These are phyloP conservation scores for Hippocampus mohnikei DNA, from an alignment of 2,113 vertebrate species.

Conservation along the genomic window DNA sequence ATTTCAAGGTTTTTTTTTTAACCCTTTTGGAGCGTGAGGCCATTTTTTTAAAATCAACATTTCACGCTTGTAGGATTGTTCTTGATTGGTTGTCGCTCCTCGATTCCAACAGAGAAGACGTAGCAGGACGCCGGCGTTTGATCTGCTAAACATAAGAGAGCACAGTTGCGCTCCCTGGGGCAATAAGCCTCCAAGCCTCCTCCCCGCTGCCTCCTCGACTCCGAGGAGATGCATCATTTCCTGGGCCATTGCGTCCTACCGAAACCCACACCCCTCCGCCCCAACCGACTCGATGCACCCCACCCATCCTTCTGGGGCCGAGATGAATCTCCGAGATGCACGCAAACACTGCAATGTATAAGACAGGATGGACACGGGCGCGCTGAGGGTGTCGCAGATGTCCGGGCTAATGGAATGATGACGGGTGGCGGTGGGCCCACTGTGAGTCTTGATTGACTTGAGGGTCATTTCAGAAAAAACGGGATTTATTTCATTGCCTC, in stretches of 20 bases:
- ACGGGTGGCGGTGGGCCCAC: constrained; percentile 45
- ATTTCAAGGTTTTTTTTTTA: constrained; percentile 28
- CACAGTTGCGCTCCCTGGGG: constrained; percentile 56
- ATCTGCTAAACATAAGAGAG: constrained; percentile 59
- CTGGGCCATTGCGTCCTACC: constrained; percentile 51
- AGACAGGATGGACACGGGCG: constrained; percentile 34
- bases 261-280: constrained; percentile 15
- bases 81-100: constrained; percentile 6
- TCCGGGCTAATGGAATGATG: constrained; percentile 55
- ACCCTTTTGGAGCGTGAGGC: background rate
- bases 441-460: constrained; percentile 16
- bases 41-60: background rate
- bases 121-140: constrained; percentile 25
- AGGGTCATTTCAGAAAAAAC: background rate
- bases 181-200: constrained; percentile 41
- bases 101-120: constrained; percentile 32
- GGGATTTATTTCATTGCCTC: background rate
- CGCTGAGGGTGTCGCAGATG: constrained; percentile 61
- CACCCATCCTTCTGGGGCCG: constrained; percentile 31
- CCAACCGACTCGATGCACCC: constrained; percentile 11
- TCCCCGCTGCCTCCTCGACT: constrained; percentile 51
- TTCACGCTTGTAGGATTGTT: background rate
- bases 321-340: constrained; percentile 40
- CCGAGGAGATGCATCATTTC: constrained; percentile 62
- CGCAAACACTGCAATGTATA: constrained; percentile 9